A percentile compares a stretch with the other conserved stretches of the same genome.
Conservation (phyloP, 2,888 invertebrate genomes). For the Phalangium opilio region DNA sequence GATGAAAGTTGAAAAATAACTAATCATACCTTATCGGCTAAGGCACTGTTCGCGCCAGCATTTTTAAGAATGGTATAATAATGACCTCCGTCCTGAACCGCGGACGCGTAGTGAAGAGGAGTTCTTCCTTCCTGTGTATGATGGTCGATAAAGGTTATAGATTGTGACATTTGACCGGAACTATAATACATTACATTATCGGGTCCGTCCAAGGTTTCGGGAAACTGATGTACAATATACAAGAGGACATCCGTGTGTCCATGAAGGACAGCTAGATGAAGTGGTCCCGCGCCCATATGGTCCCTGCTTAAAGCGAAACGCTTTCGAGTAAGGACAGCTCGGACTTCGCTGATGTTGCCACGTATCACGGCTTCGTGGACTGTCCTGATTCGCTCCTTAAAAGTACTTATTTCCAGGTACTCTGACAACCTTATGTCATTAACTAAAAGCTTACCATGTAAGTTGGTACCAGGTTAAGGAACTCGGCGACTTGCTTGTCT, state of each 20-base stretch:
- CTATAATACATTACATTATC: conserved; percentile 30
- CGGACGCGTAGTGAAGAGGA: conserved; percentile 73
- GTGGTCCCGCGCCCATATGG: conserved; percentile 59
- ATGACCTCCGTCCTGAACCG: conserved; percentile 54
- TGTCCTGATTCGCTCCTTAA: conserved; percentile 62
- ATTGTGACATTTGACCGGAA: too few relatives aligned
- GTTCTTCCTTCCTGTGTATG: conserved; percentile 52
- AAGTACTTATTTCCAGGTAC: conserved; percentile 16
- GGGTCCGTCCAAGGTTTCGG: conserved; percentile 58
- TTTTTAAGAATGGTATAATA: conserved; percentile 61
- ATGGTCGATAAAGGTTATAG: too few relatives aligned
- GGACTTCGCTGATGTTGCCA: conserved; percentile 40
- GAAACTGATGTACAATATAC: conserved; percentile 59
- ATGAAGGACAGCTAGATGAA: conserved; percentile 77
- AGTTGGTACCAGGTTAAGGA: conserved; percentile 24
- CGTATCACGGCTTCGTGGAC: conserved; percentile 61
- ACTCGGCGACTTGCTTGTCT: conserved; percentile 55
- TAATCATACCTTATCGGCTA: conserved; percentile 54
- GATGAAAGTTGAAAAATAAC: not conserved
- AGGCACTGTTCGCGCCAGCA: conserved; percentile 67
- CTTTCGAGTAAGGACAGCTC: conserved; percentile 41
- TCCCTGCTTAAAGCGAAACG: conserved; percentile 48
- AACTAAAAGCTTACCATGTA: conserved; percentile 25
- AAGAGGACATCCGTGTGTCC: conserved; percentile 55
- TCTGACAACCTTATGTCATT: too few relatives aligned